Percentiles rank a stretch among this genome's conserved stretches.
Evolutionary conservation across 2,113 vertebrate genomes (phyloP).

Genomic region (Nanorana parkeri): DNA sequence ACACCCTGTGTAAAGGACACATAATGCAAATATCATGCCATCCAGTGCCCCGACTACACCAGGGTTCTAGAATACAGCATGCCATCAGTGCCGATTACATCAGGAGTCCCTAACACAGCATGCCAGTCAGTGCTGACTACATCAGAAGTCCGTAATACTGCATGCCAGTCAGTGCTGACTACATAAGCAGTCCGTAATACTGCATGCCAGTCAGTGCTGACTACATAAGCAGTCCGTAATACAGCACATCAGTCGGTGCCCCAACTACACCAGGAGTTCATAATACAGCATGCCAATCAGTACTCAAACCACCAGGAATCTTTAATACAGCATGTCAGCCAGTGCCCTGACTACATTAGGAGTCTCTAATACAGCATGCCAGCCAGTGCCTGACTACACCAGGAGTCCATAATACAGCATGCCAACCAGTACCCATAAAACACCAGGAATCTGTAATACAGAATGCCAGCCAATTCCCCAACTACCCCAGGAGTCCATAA

Average conservation of each 20-base stretch:
- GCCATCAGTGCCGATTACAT: too few species aligned
- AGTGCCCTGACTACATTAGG: neutral
- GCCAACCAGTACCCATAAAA: neutral
- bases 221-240: too few species aligned
- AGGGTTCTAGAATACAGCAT: conserved; percentile 50
- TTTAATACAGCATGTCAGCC: neutral
- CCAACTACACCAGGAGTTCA: neutral
- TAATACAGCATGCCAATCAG: too few species aligned
- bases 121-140: neutral
- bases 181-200: too few species aligned
- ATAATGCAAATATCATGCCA: neutral
- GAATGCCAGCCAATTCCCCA: neutral
- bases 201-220: neutral
- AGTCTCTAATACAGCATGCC: conserved; percentile 48
- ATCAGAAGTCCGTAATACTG: conserved; percentile 27
- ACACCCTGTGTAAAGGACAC: too few species aligned
- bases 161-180: neutral
- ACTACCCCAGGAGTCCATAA: neutral
- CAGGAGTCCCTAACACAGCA: too few species aligned
- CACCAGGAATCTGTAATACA: conserved; percentile 44
- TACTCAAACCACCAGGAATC: too few species aligned
- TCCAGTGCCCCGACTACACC: neutral
- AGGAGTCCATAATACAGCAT: conserved; percentile 46
- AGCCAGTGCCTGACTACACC: neutral
- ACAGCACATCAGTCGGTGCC: neutral